phyloP scores from a whole-genome alignment of 1,140 invertebrate species.

The Tribolium castaneum region DNA sequence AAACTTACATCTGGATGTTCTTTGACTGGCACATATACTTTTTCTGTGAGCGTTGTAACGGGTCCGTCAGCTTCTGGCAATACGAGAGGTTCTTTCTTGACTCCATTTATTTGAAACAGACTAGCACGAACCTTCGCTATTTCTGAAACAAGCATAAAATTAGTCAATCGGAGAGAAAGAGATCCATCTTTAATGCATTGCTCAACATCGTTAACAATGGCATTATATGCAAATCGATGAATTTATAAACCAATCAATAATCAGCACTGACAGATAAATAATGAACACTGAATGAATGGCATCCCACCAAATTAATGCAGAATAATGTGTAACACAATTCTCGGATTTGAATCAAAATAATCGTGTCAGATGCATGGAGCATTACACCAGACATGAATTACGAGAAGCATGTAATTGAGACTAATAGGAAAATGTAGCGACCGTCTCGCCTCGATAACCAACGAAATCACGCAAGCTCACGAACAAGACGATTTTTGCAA shows the following conservation, averaged over 20 bases:
- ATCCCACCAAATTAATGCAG: neutral
- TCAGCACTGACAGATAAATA: constrained; percentile 21
- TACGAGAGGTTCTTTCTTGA: constrained; percentile 91
- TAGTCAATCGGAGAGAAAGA: neutral
- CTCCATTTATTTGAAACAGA: constrained; percentile 98
- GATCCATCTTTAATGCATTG: neutral
- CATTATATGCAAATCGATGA: constrained; percentile 14
- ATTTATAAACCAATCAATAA: constrained; percentile 27
- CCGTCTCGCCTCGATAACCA: constrained; percentile 41
- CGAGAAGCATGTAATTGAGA: constrained; percentile 43
- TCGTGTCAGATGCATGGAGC: neutral
- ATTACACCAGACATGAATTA: constrained; percentile 30
- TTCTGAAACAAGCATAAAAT: constrained; percentile 84
- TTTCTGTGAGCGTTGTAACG: constrained; percentile 94
- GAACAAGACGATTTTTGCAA: constrained; percentile 6
- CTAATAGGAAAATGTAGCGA: constrained; percentile 46
- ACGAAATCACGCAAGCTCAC: constrained; percentile 33
- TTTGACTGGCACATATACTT: constrained; percentile 99
- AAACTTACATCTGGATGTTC: constrained; percentile 99
- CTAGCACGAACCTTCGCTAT: constrained; percentile 97
- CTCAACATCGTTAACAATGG: neutral
- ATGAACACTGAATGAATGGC: constrained; percentile 11
- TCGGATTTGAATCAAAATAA: neutral
- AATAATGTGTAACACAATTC: constrained; percentile 2
- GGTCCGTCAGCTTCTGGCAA: constrained; percentile 94